Evolutionary conservation across 2,797 vertebrate species (phyloP), one percentile per base, ranked within the genome.

Genomic region (Poeciliopsis paucimaculata): DNA sequence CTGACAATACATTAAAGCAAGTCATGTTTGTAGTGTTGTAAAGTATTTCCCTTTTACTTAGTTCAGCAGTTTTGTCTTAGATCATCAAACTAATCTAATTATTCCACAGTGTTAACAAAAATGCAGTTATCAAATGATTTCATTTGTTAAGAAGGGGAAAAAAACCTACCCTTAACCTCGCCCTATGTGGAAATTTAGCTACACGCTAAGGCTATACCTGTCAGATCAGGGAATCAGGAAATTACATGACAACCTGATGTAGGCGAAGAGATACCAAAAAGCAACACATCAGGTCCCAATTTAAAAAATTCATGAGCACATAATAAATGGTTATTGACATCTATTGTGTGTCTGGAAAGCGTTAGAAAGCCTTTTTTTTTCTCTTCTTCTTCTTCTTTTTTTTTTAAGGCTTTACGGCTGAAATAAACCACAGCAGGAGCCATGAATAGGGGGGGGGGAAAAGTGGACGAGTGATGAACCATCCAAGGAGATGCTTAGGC

Each of bases 1-100:
- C 84, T 92, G 86, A 86, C 90, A 88, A 90, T 90, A 88, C 87
- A 89, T 78, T 86, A 86, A 91, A 91, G 91, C 89, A 62, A 34
- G 28, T 2, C 91, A 93, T 93, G 91, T 94, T 93, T 90, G 26
- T 26, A 91, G 15, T 66, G 6, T 66, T 18, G 62, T 64, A 23
- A 23, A 10, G 34, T 66, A 10, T 64, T 64, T 36, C 9, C 9
- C 34, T 2, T 7, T 36, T 36, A 4, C 62, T 20, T 8, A 4
- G 34, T 66, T 66, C 6, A 36, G 16, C 31, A 36, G 62, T 20
- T 36, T 18, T 20, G 31, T 68, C 43, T 45, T 20, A 8, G 11
- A n/a, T n/a, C 20, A 12, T 43, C 26, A 45, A 43, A 43, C 11
- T 70, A 43, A 39, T 66, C 9, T 39, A 39, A 36, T 66, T 39